Evolutionary conservation across 2,888 invertebrate species (phyloP).

Genomic region (Caprella mutica): DNA sequence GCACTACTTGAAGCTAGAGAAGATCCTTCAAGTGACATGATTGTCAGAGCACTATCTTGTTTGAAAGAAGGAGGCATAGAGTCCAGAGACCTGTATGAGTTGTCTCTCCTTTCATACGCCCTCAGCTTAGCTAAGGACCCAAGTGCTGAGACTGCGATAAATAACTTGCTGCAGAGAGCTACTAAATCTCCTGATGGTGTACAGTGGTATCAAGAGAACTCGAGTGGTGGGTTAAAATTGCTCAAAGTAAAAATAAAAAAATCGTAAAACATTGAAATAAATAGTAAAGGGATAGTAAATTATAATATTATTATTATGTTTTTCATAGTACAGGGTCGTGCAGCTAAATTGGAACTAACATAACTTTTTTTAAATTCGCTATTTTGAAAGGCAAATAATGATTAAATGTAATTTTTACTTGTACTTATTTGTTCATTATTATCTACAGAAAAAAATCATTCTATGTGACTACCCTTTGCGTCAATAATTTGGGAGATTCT

Average conservation of each 20-base stretch:
- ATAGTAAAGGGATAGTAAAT: background rate
- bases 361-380: too few species aligned
- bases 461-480: too few species aligned
- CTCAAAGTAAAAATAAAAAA: too few species aligned
- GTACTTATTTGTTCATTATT: too few species aligned
- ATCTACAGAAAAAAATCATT: too few species aligned
- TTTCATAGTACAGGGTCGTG: too few species aligned
- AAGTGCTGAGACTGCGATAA: slow-evolving; percentile 42
- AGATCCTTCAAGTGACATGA: slow-evolving; percentile 20
- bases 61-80: slow-evolving; percentile 10
- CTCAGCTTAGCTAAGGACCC: slow-evolving; percentile 45
- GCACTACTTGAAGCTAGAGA: slow-evolving; percentile 49
- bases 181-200: slow-evolving; percentile 43
- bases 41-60: slow-evolving; percentile 19
- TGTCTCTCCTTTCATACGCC: slow-evolving; percentile 47
- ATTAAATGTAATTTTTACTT: too few species aligned
- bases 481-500: too few species aligned
- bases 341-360: too few species aligned
- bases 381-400: too few species aligned
- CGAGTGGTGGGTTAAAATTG: too few species aligned
- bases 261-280: background rate
- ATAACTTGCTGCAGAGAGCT: slow-evolving; percentile 42
- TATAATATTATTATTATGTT: slow-evolving; percentile 5
- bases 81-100: slow-evolving; percentile 42
- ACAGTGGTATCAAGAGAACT: slow-evolving; percentile 46